phyloP scores from a whole-genome alignment of 37 sponge, comb jelly and placozoan species.

The Agelas oroides region DNA sequence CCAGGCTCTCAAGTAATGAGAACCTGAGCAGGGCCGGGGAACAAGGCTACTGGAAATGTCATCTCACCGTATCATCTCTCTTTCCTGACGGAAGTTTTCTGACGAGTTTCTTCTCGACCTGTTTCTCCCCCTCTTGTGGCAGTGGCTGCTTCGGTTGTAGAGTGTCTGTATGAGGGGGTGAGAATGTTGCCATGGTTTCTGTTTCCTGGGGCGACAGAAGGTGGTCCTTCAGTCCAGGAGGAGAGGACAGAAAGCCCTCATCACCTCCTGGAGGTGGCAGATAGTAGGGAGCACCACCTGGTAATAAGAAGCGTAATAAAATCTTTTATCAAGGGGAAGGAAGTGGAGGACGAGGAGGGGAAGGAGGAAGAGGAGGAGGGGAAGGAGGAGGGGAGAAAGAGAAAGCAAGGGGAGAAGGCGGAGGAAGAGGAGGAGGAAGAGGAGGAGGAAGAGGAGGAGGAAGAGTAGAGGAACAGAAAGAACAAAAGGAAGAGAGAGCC shows the following conservation, averaged over 20 bases:
- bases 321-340: too few relatives aligned
- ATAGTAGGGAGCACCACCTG: background rate
- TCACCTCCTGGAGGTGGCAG: slow-evolving; percentile 20
- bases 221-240: background rate
- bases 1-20: too few relatives aligned
- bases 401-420: background rate
- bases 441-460: background rate
- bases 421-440: background rate
- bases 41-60: too few relatives aligned
- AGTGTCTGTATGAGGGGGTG: background rate
- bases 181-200: background rate
- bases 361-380: background rate
- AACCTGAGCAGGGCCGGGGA: too few relatives aligned
- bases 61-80: slow-evolving; percentile 8
- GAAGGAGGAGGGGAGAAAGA: background rate
- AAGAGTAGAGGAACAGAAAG: background rate
- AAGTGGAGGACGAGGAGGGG: background rate
- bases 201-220: slow-evolving; percentile 41
- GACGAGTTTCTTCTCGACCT: slow-evolving; percentile 9
- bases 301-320: too few relatives aligned
- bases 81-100: slow-evolving; percentile 12
- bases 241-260: slow-evolving; percentile 34
- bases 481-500: background rate
- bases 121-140: background rate
- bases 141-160: background rate